Evolutionary conservation across 2,113 vertebrate genomes (phyloP).

Genomic region (Brachypteracias leptosomus): DNA sequence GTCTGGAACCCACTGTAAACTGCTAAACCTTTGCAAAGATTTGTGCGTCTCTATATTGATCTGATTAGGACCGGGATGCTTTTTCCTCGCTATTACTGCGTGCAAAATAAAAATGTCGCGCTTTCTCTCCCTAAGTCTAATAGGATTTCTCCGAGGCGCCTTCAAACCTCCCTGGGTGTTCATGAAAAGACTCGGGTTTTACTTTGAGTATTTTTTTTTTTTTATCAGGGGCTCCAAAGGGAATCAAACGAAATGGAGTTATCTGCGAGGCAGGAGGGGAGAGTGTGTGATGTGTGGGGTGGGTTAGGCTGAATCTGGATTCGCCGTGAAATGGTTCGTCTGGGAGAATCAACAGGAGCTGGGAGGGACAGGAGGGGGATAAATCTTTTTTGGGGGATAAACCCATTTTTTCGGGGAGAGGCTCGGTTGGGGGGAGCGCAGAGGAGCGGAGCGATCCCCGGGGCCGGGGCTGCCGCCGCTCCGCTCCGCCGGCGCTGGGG

Average conservation of each 20-base stretch:
- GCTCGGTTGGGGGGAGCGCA: background rate
- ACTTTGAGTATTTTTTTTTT: background rate
- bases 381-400: background rate
- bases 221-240: background rate
- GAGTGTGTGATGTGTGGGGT: background rate
- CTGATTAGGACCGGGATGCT: constrained; percentile 80
- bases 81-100: constrained; percentile 28
- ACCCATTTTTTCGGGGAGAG: background rate
- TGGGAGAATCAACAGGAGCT: background rate
- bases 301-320: background rate
- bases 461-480: background rate
- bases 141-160: constrained; percentile 75
- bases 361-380: no score
- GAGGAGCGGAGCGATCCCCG: background rate
- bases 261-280: background rate
- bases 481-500: background rate
- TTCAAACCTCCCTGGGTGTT: background rate
- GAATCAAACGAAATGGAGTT: background rate
- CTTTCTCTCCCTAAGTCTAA: constrained; percentile 64
- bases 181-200: background rate
- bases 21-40: constrained; percentile 82
- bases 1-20: constrained; percentile 80
- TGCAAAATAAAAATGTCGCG: constrained; percentile 72
- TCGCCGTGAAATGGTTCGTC: background rate
- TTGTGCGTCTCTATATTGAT: constrained; percentile 85